Base-by-base conservation (phyloP, 2,113 vertebrate species). In the Gobiocypris rarus region DNA sequence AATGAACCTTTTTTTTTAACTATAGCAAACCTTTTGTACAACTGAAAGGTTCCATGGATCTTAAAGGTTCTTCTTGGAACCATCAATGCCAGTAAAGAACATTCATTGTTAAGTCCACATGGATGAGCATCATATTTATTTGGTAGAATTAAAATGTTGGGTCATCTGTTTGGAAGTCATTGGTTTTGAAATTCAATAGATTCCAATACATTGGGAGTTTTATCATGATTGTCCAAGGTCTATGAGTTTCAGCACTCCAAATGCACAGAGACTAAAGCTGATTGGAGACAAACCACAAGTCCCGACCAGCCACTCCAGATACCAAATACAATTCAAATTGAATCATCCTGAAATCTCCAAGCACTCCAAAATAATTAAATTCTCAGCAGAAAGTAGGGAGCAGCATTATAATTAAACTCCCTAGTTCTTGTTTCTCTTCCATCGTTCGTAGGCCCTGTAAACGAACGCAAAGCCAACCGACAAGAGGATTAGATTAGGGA, bases 361-460 rank as follows among this genome's bases (percentile, higher is more conserved):
- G 85, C 77, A 88, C 79, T 81, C 71, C 67, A 84, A 84, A 87
- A 86, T 84, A 83, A 87, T 86, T 86, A 84, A 81, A 87, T 84
- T 87, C 83, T 79, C 84, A 75, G 63, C 48, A 61, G 82, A 88
- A 50, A 69, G 80, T 63, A 63, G 45, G 59, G 34, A 86, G 81
- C 24, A 13, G 50, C 85, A 75, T 45, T 61, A 85, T 87, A 88
- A 88, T 88, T 87, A 86, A 90, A 86, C 75, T 75, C 81, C 24
- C 81, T 65, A 38, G 41, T 82, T 74, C 71, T 75, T 58, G 82
- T 69, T 80, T 79, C 41, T 81, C 73, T 58, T 26, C 81, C 59
- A 56, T 75, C 41, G 26, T 54, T 81, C 81, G 31, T 48, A 69
- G 34, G 58, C 69, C 61, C 67, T 38, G 50, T 63, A 83, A 45